Percentiles rank a stretch among this genome's conserved stretches.
Evolutionary conservation across 2,888 invertebrate genomes (phyloP).

Genomic region (Cantharis nigra): DNA sequence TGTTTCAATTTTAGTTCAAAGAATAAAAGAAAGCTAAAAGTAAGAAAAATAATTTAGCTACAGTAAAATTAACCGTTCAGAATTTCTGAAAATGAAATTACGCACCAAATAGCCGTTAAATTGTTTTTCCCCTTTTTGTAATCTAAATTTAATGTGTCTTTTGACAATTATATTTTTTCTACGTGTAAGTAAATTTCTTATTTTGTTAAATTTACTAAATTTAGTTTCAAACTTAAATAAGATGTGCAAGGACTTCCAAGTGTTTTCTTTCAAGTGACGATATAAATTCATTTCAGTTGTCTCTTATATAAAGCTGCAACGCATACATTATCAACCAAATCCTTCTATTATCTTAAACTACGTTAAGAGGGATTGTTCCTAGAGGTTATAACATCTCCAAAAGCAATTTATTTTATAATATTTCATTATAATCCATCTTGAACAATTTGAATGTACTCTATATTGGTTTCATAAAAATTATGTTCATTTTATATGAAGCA

Average conservation of each 20-base stretch:
- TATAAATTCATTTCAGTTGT: slow-evolving; percentile 5
- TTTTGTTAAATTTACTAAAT: not conserved
- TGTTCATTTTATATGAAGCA: not conserved
- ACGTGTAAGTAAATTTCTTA: not conserved
- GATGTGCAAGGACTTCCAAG: not conserved
- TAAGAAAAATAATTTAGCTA: not conserved
- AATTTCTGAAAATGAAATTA: not conserved
- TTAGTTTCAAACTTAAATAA: not conserved
- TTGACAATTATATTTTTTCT: not conserved
- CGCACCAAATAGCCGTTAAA: not conserved
- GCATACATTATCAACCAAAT: slow-evolving; percentile 10
- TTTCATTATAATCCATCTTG: not conserved
- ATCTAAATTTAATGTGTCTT: not conserved
- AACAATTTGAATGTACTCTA: not conserved
- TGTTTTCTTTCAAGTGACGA: slow-evolving; percentile 4
- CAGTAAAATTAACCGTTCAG: not conserved
- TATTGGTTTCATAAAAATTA: not conserved
- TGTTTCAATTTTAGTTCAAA: not conserved
- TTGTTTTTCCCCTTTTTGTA: not conserved
- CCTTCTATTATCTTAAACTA: slow-evolving; percentile 14
- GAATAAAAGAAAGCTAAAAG: not conserved
- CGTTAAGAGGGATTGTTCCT: slow-evolving; percentile 13
- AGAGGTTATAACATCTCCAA: slow-evolving; percentile 7
- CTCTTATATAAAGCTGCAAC: slow-evolving; percentile 3
- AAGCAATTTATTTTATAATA: slow-evolving; percentile 7